Evolutionary conservation across 2,888 invertebrate genomes (phyloP), one percentile per base, ranked within the genome.

Genomic region (Trilocha varians): DNA sequence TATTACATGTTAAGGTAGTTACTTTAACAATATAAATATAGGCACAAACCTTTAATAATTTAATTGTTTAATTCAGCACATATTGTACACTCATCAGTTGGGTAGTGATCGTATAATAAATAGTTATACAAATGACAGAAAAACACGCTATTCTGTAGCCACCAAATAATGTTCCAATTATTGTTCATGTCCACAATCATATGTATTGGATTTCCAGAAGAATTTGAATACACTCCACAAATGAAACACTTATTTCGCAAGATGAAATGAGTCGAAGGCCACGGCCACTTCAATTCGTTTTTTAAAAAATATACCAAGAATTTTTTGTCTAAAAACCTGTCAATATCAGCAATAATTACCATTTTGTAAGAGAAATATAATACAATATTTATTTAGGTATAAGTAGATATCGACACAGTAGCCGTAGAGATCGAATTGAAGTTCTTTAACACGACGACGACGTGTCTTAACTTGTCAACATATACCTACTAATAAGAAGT

Each of bases 91-190:
- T 35, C 35, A 35, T 35, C 35, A 35, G 35, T 14, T 35, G 35
- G 35, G 35, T 35, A 35, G 35, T 35, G 35, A 35, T 35, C 35
- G 35, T 35, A 35, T 14, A 35, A 35, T 14, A 35, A 35, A 35
- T 35, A 35, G 35, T 35, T 35, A 35, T 14, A 35, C n/a, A 13
- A 13, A 35, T 35, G 35, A 35, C 35, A 35, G 35, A 35, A 35
- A 35, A 35, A 35, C 13, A 35, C 35, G 15, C 35, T 35, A 35
- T 35, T 35, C 13, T 35, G 13, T 13, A 35, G 35, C 35, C 35
- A 35, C 35, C 35, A 35, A 35, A 35, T 35, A 13, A 35, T 14
- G 35, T 35, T 35, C 35, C n/a, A 35, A 13, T 35, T 35, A 14
- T 35, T 35, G 35, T 35, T 35, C 35, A 35, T 35, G 35, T 35